phyloP scores from a whole-genome alignment of 2,113 vertebrate species.

The Dermatemys mawii region DNA sequence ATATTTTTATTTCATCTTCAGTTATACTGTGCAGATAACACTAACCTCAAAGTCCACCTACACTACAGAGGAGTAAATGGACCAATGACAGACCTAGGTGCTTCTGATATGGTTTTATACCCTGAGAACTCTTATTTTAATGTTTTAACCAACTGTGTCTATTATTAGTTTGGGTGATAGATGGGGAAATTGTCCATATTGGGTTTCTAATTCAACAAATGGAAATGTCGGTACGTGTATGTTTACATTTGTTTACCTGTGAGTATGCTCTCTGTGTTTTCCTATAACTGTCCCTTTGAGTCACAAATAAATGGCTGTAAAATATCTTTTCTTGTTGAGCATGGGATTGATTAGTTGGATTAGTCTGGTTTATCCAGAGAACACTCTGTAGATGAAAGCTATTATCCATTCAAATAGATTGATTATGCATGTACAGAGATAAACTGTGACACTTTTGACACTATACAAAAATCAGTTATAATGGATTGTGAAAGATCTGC shows the following conservation, averaged over 20 bases:
- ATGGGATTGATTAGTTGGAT: too few relatives aligned
- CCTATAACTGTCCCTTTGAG: too few relatives aligned
- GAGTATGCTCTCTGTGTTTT: neutral
- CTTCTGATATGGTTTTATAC: too few relatives aligned
- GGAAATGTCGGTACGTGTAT: neutral
- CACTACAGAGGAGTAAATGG: neutral
- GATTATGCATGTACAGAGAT: neutral
- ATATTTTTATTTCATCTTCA: neutral
- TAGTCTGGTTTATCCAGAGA: neutral
- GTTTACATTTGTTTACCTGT: neutral
- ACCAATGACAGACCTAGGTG: rapidly evolving
- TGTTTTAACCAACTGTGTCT: too few relatives aligned
- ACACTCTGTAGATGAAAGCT: too few relatives aligned
- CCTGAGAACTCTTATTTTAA: too few relatives aligned
- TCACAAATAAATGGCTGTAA: too few relatives aligned
- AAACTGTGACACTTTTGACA: neutral
- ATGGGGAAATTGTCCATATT: too few relatives aligned
- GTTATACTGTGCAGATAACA: neutral
- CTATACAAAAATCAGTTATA: neutral
- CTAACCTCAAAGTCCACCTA: neutral
- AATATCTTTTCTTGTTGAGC: too few relatives aligned
- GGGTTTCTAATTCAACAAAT: neutral
- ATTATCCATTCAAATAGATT: neutral
- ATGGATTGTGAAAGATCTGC: neutral
- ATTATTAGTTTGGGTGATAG: too few relatives aligned